These are phyloP conservation scores for Oopsacas minuta DNA, from an alignment of 37 sponge, comb jelly and placozoan species.

Conservation along the genomic window DNA sequence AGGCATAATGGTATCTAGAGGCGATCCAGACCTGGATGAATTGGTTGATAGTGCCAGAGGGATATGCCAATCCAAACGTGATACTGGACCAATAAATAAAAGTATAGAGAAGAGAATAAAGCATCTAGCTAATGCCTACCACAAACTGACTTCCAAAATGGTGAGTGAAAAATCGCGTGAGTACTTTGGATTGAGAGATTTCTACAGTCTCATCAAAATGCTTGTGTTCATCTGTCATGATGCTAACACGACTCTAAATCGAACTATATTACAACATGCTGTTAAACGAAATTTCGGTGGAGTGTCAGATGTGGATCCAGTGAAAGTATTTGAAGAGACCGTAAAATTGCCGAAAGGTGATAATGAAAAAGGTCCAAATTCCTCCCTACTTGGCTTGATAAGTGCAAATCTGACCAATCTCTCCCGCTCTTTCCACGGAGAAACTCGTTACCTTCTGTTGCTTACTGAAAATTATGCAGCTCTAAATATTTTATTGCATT, in stretches of 20 bases:
- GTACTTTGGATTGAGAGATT: conserved; percentile 57
- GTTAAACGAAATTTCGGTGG: conserved; percentile 33
- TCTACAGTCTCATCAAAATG: conserved; percentile 29
- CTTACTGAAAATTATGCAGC: conserved; percentile 87
- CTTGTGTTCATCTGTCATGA: not conserved
- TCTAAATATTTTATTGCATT: conserved; percentile 53
- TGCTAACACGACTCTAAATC: not conserved
- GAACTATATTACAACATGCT: conserved; percentile 20
- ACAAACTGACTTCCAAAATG: conserved; percentile 1
- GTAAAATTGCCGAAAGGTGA: not conserved
- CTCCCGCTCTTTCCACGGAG: conserved; percentile 28
- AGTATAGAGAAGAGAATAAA: not conserved
- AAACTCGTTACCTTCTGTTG: conserved; percentile 79
- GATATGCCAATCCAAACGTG: not conserved
- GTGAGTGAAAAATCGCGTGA: not conserved
- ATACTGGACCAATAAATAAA: not conserved
- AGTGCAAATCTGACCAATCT: conserved; percentile 17
- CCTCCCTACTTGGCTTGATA: conserved; percentile 48
- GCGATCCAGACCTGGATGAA: conserved; percentile 46
- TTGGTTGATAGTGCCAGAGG: conserved; percentile 43
- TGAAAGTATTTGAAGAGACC: conserved; percentile 13
- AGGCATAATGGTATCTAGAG: conserved; percentile 68
- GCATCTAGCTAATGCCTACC: conserved; percentile 34
- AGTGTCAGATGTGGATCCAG: conserved; percentile 23
- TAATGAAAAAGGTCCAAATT: conserved; percentile 26